Evolutionary conservation across 2,113 vertebrate genomes (phyloP).

Genomic region (Pluvialis apricaria): DNA sequence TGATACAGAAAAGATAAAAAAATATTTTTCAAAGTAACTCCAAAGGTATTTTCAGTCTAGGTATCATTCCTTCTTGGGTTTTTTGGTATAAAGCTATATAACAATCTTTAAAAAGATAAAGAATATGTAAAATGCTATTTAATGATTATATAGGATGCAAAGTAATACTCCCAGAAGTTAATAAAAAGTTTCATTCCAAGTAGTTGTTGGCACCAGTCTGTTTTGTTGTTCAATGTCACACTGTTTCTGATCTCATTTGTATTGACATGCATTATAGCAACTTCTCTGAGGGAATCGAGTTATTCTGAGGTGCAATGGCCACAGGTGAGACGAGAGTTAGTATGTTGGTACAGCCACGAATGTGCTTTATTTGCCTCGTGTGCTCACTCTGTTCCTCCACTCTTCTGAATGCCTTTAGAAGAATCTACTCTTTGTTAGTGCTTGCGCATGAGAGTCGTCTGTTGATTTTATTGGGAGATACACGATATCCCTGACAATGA

Average conservation of each 20-base stretch:
- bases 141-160: neutral
- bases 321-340: neutral
- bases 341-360: neutral
- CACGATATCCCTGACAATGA: neutral
- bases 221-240: neutral
- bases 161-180: neutral
- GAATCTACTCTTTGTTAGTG: neutral
- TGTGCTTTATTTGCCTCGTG: neutral
- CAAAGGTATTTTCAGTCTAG: neutral
- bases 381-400: neutral
- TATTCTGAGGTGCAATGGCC: neutral
- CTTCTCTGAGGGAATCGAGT: neutral
- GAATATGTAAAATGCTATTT: neutral
- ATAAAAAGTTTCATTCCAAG: neutral
- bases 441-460: neutral
- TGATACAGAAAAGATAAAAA: neutral
- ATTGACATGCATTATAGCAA: neutral
- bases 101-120: neutral
- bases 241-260: neutral
- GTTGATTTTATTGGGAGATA: neutral
- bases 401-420: neutral
- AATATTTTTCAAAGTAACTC: conserved; percentile 15
- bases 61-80: neutral
- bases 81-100: neutral
- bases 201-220: neutral